Conservation (phyloP, 2,113 vertebrate genomes). For the Otolemur garnettii region DNA sequence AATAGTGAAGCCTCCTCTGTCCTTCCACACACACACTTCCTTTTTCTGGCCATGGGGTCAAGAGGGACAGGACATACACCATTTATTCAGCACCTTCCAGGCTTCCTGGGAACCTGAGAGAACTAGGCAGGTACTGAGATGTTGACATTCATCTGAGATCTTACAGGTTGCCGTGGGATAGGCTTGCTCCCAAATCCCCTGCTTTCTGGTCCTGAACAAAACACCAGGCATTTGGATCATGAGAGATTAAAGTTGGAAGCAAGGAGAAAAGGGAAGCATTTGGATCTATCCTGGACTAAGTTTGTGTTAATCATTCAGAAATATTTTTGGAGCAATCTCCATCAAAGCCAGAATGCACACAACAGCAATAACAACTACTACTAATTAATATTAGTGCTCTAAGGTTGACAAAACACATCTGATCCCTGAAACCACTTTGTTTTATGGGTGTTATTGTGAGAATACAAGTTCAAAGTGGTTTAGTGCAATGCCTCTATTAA, state of each 20-base stretch:
- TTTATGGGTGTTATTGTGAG: background rate
- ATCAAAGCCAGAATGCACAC: background rate
- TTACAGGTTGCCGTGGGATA: background rate
- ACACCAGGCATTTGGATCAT: background rate
- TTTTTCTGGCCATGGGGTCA: background rate
- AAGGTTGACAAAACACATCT: background rate
- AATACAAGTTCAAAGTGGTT: background rate
- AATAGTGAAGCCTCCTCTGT: fast-evolving
- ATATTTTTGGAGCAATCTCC: background rate
- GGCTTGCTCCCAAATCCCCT: background rate
- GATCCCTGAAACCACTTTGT: background rate
- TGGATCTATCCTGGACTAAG: background rate
- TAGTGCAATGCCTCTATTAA: background rate
- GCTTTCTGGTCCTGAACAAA: background rate
- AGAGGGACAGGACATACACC: background rate
- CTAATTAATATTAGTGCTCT: background rate
- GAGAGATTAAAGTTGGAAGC: constrained; percentile 36
- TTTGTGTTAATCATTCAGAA: constrained; percentile 33
- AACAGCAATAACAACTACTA: background rate
- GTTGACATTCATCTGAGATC: background rate
- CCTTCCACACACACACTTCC: fast-evolving
- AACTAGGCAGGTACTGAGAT: background rate
- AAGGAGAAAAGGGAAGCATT: background rate
- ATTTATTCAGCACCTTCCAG: background rate
- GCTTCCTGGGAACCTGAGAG: background rate